phyloP scores from a whole-genome alignment of 2,888 invertebrate species.

The Panzeria rudis region DNA sequence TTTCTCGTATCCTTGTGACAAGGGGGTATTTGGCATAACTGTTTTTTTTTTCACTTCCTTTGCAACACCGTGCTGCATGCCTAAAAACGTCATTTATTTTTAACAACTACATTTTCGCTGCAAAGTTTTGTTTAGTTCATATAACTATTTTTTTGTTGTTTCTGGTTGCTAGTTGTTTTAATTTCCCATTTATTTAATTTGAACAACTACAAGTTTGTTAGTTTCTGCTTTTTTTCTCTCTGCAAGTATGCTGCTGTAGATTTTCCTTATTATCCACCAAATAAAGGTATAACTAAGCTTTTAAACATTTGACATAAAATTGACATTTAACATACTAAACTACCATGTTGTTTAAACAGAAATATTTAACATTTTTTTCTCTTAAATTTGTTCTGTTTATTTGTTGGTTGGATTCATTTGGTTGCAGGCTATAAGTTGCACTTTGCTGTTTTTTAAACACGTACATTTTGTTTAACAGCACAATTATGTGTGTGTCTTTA shows the following conservation, averaged over 20 bases:
- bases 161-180: slow-evolving; percentile 38
- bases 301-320: slow-evolving; percentile 78
- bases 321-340: slow-evolving; percentile 80
- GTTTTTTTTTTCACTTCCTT: slow-evolving; percentile 4
- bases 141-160: not conserved
- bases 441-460: slow-evolving; percentile 2
- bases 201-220: slow-evolving; percentile 61
- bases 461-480: slow-evolving; percentile 56
- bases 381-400: not conserved
- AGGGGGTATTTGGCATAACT: not conserved
- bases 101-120: slow-evolving; percentile 69
- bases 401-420: slow-evolving; percentile 2
- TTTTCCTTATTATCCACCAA: slow-evolving; percentile 48
- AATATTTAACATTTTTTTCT: slow-evolving; percentile 52
- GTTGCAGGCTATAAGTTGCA: slow-evolving; percentile 10
- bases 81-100: slow-evolving; percentile 66
- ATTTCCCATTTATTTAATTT: slow-evolving; percentile 66
- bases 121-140: slow-evolving; percentile 52
- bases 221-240: not conserved
- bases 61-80: slow-evolving; percentile 55
- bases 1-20: slow-evolving; percentile 28
- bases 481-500: slow-evolving; percentile 44
- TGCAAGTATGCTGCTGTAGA: not conserved
- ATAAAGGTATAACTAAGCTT: slow-evolving; percentile 60
- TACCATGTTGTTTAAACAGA: slow-evolving; percentile 68